Percentiles rank a stretch among this genome's conserved stretches.
These are phyloP conservation scores for Acronicta aceris DNA, from an alignment of 2,888 invertebrate species.

Conservation along the genomic window DNA sequence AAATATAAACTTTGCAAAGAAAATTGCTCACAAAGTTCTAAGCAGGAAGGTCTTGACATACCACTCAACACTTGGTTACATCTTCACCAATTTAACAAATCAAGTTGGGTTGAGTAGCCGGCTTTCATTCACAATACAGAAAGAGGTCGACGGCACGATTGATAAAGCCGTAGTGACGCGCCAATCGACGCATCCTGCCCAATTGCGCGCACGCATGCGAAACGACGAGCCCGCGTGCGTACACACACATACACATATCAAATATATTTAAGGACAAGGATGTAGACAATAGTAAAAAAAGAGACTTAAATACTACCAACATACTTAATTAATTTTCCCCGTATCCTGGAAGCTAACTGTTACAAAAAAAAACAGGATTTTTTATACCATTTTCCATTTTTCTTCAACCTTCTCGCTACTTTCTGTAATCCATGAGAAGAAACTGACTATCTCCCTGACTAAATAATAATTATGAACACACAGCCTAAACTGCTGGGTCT, in stretches of 20 bases:
- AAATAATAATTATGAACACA: too few species aligned
- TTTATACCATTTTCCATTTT: too few species aligned
- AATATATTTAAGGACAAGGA: neutral
- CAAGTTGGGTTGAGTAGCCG: conserved; percentile 43
- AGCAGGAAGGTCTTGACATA: conserved; percentile 17
- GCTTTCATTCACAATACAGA: conserved; percentile 65
- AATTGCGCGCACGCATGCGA: conserved; percentile 62
- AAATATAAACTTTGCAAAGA: too few species aligned
- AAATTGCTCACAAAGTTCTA: neutral
- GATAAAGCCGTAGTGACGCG: conserved; percentile 69
- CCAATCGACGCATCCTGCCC: conserved; percentile 75
- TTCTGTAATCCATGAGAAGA: too few species aligned
- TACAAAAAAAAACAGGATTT: too few species aligned
- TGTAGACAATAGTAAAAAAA: neutral
- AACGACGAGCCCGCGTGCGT: conserved; percentile 42
- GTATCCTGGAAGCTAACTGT: too few species aligned
- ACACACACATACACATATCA: conserved; percentile 27
- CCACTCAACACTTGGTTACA: conserved; percentile 29
- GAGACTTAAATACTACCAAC: too few species aligned
- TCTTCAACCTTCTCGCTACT: too few species aligned
- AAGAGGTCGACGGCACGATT: conserved; percentile 75
- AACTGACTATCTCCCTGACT: too few species aligned
- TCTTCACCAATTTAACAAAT: conserved; percentile 57
- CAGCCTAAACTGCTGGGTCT: too few species aligned
- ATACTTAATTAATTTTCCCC: too few species aligned